Percentiles rank a stretch among this genome's conserved stretches.
These are phyloP conservation scores for Caenorhabditis sinica DNA, from an alignment of 2,888 invertebrate species.

Conservation along the genomic window DNA sequence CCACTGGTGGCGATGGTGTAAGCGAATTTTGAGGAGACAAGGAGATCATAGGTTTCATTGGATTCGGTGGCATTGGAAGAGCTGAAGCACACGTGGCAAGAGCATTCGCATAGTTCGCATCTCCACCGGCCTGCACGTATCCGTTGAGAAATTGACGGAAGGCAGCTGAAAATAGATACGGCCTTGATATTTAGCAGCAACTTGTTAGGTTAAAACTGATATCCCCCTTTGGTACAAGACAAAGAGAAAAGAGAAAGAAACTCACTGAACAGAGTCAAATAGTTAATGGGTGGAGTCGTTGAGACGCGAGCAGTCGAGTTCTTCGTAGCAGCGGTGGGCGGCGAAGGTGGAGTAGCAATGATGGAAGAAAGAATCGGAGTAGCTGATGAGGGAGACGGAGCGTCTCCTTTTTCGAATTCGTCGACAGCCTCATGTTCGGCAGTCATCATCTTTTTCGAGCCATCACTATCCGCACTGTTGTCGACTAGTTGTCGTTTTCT, in stretches of 20 bases:
- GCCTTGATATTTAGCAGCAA: too few relatives aligned
- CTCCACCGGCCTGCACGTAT: constrained; percentile 49
- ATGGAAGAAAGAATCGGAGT: constrained; percentile 23
- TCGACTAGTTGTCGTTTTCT: constrained; percentile 33
- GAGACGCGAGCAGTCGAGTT: not conserved
- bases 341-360: constrained; percentile 10
- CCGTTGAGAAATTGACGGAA: constrained; percentile 47
- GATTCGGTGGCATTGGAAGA: constrained; percentile 43
- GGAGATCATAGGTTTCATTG: constrained; percentile 30
- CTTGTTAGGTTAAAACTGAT: too few relatives aligned
- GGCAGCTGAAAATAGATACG: constrained; percentile 34
- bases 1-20: not conserved
- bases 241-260: not conserved
- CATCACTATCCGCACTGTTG: not conserved
- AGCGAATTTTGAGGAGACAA: not conserved
- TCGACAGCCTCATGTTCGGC: not conserved
- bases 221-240: not conserved
- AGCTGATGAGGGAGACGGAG: not conserved
- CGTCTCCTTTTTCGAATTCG: constrained; percentile 13
- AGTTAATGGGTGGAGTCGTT: constrained; percentile 6
- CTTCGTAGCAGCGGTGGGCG: constrained; percentile 1
- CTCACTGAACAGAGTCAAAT: constrained; percentile 40
- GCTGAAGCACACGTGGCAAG: constrained; percentile 4
- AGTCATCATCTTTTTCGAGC: not conserved
- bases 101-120: constrained; percentile 38